Base-by-base conservation (phyloP, 37 sponge, comb jelly and placozoan species). In the Tethya wilhelma region DNA sequence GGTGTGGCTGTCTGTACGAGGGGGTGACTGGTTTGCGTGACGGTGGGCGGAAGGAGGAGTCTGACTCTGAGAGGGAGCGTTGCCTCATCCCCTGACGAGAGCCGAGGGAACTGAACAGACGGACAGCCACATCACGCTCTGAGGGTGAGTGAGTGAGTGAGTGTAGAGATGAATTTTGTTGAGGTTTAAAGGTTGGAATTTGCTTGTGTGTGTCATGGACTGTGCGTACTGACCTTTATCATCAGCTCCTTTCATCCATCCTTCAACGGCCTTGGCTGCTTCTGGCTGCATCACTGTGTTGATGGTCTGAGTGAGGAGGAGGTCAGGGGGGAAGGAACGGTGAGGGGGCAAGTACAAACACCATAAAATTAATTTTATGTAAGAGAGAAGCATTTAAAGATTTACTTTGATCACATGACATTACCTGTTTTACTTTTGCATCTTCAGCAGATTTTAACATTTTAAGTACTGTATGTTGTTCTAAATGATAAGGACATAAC, bases 361-460 rank as follows among this genome's bases (percentile, higher is more conserved):
- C n/a, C 17, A 26, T 37, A 56, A 29, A 53, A 28, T 1, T 30
- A 29, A 32, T 11, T 31, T 73, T 20, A 22, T 33, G 4, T 56
- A 28, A 36, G 9, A 25, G 69, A 31, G 19, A n/a, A n/a, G n/a
- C 5, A 5, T 43, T 44, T 26, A 31, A 40, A 20, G 19, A 37
- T 17, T 68, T 9, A 42, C 42, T 49, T 55, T 56, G 2, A 46
- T 44, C 33, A 2, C 8, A 12, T 44, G 22, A 30, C 60, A 67
- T 72, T 43, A 86, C 92, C 36, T 91, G 64, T 41, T 91, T 65
- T n/a, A 86, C 64, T 73, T 83, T 79, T 42, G 75, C 79, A 20
- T 78, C 84, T 42, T 91, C 92, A n/a, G 92, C 92, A 42, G 83
- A 59, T 58, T 78, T 91, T 31, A 91, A 38, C 92, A 91, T 91